Evolutionary conservation across 2,113 vertebrate genomes (phyloP).

Genomic region (Notarius lentiginosus): DNA sequence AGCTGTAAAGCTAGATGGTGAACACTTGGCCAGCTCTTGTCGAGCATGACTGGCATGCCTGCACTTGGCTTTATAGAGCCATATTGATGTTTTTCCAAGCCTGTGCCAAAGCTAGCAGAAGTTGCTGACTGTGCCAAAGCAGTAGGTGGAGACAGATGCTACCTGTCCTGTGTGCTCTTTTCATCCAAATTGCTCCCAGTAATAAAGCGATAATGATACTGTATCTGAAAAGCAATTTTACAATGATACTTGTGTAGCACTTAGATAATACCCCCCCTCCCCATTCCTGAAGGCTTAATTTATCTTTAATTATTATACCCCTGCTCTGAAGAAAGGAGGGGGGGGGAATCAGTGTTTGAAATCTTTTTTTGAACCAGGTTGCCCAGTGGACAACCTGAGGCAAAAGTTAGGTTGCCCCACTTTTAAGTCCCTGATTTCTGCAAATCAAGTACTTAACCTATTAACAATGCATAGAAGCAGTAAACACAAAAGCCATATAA

Average conservation of each 20-base stretch:
- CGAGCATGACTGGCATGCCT: conserved; percentile 76
- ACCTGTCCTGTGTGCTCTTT: conserved; percentile 72
- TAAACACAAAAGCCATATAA: no score
- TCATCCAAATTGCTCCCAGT: conserved; percentile 72
- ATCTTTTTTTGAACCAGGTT: no score
- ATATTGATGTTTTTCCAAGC: conserved; percentile 77
- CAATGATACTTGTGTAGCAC: conserved; percentile 63
- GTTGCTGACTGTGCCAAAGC: conserved; percentile 75
- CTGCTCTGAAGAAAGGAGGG: no score
- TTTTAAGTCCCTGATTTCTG: no score
- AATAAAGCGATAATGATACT: conserved; percentile 77
- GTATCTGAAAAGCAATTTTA: conserved; percentile 68
- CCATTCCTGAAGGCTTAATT: conserved; percentile 33
- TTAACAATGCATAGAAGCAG: no score
- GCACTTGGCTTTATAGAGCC: conserved; percentile 74
- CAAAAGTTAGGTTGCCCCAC: no score
- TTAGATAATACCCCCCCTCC: conserved; percentile 41
- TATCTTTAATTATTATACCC: conserved; percentile 31
- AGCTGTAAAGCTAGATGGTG: conserved; percentile 42
- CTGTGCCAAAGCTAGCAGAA: conserved; percentile 77
- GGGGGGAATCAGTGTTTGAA: no score
- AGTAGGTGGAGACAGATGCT: conserved; percentile 80
- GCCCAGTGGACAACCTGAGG: no score
- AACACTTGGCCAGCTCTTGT: conserved; percentile 57
- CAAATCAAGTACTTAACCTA: no score